phyloP scores from a whole-genome alignment of 2,888 invertebrate species.

The Abscondita cerata region DNA sequence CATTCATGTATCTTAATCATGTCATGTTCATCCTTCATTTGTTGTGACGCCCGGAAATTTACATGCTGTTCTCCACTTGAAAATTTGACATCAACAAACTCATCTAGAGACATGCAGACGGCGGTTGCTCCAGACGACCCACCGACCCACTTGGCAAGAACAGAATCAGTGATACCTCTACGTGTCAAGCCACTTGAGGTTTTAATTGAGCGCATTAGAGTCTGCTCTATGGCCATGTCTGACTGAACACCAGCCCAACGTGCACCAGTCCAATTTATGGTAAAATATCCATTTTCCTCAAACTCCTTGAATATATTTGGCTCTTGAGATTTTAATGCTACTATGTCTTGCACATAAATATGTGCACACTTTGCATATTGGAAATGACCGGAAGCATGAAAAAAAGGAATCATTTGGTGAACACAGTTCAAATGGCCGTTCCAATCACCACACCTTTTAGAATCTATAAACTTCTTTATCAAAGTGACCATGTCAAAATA shows the following conservation, averaged over 20 bases:
- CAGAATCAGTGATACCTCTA: not conserved
- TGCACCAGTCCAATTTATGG: not conserved
- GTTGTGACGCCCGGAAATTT: not conserved
- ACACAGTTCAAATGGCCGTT: not conserved
- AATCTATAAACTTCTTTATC: conserved; percentile 1
- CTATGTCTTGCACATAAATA: conserved; percentile 51
- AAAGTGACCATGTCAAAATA: conserved; percentile 6
- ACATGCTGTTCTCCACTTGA: conserved; percentile 2
- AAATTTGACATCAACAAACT: not conserved
- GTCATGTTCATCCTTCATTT: not conserved
- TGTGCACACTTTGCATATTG: conserved; percentile 48
- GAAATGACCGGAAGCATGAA: conserved; percentile 52
- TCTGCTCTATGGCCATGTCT: not conserved
- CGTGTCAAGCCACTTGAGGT: not conserved
- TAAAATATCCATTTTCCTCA: not conserved
- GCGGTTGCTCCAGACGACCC: not conserved
- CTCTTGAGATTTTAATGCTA: not conserved
- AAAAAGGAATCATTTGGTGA: conserved; percentile 49
- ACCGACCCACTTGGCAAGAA: not conserved
- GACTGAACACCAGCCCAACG: not conserved
- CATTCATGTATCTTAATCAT: not conserved
- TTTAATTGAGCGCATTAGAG: not conserved
- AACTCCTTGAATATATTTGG: no score
- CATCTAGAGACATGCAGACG: conserved; percentile 1
- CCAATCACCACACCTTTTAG: not conserved